phyloP scores from a whole-genome alignment of 2,113 vertebrate species.

The Rhynchopsitta pachyrhyncha region DNA sequence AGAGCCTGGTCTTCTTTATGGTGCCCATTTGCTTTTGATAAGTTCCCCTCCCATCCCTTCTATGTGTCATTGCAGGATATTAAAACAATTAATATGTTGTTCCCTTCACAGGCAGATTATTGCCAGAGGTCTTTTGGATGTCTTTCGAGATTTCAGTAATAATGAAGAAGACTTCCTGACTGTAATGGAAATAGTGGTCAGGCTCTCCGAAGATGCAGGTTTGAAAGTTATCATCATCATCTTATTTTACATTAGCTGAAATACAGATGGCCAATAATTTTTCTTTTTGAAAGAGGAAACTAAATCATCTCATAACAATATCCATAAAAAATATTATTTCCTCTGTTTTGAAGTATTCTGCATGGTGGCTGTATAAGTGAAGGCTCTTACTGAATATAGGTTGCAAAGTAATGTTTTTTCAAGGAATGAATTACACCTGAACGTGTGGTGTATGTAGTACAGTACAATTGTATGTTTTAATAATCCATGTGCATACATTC shows the following conservation, averaged over 20 bases:
- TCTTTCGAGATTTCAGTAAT: constrained; percentile 87
- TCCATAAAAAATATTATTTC: not conserved
- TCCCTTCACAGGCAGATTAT: constrained; percentile 82
- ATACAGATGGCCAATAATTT: not conserved
- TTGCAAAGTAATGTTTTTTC: not conserved
- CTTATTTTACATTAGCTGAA: not conserved
- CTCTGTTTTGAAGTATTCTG: not conserved
- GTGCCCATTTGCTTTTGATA: not conserved
- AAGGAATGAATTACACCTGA: not conserved
- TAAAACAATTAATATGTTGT: not conserved
- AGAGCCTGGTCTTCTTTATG: not conserved
- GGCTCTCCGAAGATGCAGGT: constrained; percentile 93
- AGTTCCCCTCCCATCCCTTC: not conserved
- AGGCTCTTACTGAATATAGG: not conserved
- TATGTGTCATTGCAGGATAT: not conserved
- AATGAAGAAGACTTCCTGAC: constrained; percentile 88
- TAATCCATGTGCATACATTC: not conserved
- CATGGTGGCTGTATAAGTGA: not conserved
- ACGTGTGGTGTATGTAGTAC: not conserved
- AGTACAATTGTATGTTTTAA: not conserved
- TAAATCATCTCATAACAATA: not conserved
- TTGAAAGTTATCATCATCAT: not conserved
- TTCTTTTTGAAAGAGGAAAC: not conserved
- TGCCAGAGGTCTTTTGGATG: constrained; percentile 85
- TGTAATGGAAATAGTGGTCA: constrained; percentile 86